Evolutionary conservation across 2,888 invertebrate species (phyloP), one percentile per base, ranked within the genome.

Genomic region (Rhingia rostrata): DNA sequence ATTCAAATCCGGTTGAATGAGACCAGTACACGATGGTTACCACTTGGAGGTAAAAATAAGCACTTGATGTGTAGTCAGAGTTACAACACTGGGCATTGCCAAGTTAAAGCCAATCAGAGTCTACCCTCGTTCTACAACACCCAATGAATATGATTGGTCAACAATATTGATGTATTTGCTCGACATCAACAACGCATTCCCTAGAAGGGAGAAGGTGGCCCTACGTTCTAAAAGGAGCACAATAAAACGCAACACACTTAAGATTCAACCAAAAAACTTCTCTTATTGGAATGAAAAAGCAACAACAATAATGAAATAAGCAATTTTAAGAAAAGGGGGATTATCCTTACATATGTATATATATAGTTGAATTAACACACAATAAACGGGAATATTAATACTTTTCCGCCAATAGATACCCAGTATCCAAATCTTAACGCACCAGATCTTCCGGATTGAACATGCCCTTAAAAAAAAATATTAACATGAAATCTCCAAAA

Each of bases 361-460:
- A 5, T 12, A 12, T 45, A 12, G 35, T 14, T 66, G 63, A 63
- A 74, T 51, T 83, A 22, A 63, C 72, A 78, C 41, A 64, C 53
- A 83, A 83, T 72, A 78, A 73, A 53, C 35, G 41, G 60, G 58
- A 64, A 53, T 45, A 79, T 41, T 74, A 83, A 83, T 83, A 83
- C 83, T 83, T 79, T 35, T 51, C 69, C 33, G 67, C 66, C 47
- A 66, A 49, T 14, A 43, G 37, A 72, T 77, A 77, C 67, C 39
- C 56, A 64, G 75, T 64, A 75, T 82, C 77, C 43, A 56, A 7
- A 0, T 41, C 74, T 88, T 87, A 89, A 81, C 90, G 90, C 33
- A 94, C 94, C 92, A 96, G 93, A 92, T 97, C 97, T 70, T 97
- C 97, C 33, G 96, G 95, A 91, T 95, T 95, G 93, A 97, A 97